These are phyloP conservation scores for Neomorphus geoffroyi DNA, from an alignment of 2,797 vertebrate species.

Conservation along the genomic window DNA sequence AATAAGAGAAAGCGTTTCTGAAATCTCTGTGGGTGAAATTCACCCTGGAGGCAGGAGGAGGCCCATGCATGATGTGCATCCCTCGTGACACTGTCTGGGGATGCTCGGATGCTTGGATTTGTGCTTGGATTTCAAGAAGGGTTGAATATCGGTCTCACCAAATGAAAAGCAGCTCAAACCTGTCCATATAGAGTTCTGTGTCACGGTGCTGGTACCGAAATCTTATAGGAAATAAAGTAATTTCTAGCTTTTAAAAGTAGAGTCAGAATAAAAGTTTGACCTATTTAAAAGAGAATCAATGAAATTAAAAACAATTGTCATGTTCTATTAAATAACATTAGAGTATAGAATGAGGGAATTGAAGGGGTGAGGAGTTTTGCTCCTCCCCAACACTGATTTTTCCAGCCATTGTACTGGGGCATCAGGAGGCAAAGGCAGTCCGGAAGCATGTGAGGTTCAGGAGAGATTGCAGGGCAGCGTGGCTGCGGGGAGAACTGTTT, in stretches of 20 bases:
- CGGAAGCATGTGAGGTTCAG: accelerated
- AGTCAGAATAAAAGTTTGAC: not conserved
- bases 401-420: not conserved
- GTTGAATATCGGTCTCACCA: not conserved
- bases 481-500: not conserved
- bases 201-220: not conserved
- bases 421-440: not conserved
- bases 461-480: not conserved
- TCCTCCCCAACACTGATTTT: not conserved
- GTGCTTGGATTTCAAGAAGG: not conserved
- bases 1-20: not conserved
- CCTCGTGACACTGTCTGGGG: not conserved
- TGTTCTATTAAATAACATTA: not conserved
- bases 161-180: not conserved
- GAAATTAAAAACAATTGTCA: not conserved
- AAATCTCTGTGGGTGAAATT: not conserved
- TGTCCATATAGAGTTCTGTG: not conserved
- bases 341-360: not conserved
- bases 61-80: not conserved
- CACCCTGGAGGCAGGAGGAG: not conserved
- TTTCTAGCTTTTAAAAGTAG: not conserved
- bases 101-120: not conserved
- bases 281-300: not conserved
- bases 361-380: not conserved
- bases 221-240: not conserved